phyloP scores from a whole-genome alignment of 2,888 invertebrate species.

The Spicauda simplicius region DNA sequence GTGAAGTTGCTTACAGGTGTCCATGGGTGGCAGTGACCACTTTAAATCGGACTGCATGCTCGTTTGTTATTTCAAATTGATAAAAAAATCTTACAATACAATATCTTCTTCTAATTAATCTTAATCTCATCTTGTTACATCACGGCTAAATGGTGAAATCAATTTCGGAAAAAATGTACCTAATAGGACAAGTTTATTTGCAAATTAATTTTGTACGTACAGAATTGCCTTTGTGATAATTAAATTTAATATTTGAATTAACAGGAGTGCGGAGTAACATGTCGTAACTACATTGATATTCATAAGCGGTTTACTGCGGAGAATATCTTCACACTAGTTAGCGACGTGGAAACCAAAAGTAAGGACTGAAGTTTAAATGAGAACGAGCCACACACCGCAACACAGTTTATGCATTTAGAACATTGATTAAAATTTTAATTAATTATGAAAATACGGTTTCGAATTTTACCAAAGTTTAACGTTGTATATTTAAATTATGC shows the following conservation, averaged over 20 bases:
- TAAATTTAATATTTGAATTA: conserved; percentile 16
- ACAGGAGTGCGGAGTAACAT: conserved; percentile 81
- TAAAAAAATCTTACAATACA: too few species aligned
- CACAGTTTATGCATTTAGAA: conserved; percentile 20
- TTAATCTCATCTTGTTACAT: too few species aligned
- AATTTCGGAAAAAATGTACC: too few species aligned
- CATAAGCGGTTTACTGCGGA: conserved; percentile 74
- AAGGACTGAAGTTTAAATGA: conserved; percentile 50
- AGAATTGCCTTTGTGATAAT: background rate
- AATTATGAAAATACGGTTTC: background rate
- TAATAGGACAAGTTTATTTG: too few species aligned
- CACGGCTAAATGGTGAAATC: too few species aligned
- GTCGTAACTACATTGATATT: conserved; percentile 69
- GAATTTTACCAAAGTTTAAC: background rate
- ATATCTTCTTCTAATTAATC: too few species aligned
- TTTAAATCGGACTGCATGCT: too few species aligned
- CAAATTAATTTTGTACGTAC: background rate
- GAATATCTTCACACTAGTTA: conserved; percentile 71
- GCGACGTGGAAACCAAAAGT: conserved; percentile 70
- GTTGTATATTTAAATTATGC: background rate
- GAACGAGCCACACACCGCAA: conserved; percentile 10
- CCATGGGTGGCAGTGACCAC: too few species aligned
- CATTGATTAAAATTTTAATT: conserved; percentile 19
- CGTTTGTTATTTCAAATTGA: too few species aligned
- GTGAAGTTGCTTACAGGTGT: too few species aligned